Conservation (phyloP, 2,113 vertebrate species). For the Dinomys branickii region DNA sequence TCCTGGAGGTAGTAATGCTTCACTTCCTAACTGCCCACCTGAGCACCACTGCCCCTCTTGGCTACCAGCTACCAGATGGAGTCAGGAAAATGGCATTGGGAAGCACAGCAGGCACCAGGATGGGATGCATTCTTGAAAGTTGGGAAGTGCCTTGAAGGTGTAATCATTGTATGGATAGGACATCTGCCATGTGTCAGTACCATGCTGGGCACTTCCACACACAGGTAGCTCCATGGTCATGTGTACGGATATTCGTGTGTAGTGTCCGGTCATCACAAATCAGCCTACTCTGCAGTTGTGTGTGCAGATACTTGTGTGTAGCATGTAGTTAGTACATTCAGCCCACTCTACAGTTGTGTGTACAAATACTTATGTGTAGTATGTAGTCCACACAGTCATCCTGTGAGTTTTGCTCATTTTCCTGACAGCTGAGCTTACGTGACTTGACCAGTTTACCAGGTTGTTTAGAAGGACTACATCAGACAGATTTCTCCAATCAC, state of each 20-base stretch:
- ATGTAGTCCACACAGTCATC: background rate
- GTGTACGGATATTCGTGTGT: background rate
- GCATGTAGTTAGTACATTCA: background rate
- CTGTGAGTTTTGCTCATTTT: background rate
- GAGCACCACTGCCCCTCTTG: background rate
- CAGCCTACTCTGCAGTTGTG: background rate
- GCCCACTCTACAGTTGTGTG: background rate
- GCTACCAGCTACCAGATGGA: background rate
- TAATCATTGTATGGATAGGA: background rate
- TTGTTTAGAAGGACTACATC: background rate
- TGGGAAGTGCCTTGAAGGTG: no score
- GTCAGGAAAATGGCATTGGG: background rate
- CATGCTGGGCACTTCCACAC: accelerated
- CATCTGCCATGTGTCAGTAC: accelerated
- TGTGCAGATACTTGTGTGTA: background rate
- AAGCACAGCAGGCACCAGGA: background rate
- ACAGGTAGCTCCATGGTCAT: background rate
- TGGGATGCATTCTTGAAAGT: background rate
- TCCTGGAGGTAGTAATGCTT: background rate
- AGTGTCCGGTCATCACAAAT: background rate
- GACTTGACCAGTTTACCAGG: background rate
- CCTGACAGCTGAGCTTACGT: background rate
- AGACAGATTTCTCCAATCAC: background rate
- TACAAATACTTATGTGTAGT: background rate
- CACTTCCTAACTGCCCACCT: accelerated